phyloP scores from a whole-genome alignment of 23 tunicate species.

The Diplosoma virens region DNA sequence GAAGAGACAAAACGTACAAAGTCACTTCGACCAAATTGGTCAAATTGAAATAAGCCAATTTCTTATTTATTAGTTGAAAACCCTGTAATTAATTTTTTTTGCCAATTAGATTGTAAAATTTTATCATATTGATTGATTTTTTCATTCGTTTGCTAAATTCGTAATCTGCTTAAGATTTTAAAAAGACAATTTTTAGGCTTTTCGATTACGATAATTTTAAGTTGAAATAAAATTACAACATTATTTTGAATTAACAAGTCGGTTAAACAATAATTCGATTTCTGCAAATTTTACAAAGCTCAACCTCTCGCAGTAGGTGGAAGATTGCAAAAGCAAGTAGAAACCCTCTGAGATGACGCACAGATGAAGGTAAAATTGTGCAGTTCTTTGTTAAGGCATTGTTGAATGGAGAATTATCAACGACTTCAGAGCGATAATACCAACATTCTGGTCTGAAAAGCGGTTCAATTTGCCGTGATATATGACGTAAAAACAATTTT shows the following conservation, averaged over 20 bases:
- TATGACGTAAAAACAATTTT: too few species aligned
- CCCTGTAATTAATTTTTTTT: conserved; percentile 42
- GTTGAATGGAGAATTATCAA: not conserved
- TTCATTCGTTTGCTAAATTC: too few species aligned
- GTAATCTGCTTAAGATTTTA: too few species aligned
- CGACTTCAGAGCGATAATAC: conserved; percentile 38
- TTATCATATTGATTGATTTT: too few species aligned
- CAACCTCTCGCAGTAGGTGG: conserved; percentile 88
- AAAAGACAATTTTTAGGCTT: too few species aligned
- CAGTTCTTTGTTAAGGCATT: not conserved
- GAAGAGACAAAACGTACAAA: conserved; percentile 60
- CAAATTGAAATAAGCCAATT: conserved; percentile 53
- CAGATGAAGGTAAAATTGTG: not conserved
- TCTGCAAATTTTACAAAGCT: not conserved
- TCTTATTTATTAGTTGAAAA: conserved; percentile 60
- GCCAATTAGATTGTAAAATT: too few species aligned
- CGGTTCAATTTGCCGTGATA: too few species aligned
- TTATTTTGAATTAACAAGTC: too few species aligned
- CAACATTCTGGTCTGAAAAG: conserved; percentile 26
- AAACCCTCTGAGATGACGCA: conserved; percentile 46
- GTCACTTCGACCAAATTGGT: conserved; percentile 77
- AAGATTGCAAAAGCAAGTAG: conserved; percentile 75
- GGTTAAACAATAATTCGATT: too few species aligned
- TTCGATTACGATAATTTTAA: too few species aligned
- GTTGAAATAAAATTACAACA: too few species aligned